These are phyloP conservation scores for Electrona antarctica DNA, from an alignment of 2,113 vertebrate species.

Conservation along the genomic window DNA sequence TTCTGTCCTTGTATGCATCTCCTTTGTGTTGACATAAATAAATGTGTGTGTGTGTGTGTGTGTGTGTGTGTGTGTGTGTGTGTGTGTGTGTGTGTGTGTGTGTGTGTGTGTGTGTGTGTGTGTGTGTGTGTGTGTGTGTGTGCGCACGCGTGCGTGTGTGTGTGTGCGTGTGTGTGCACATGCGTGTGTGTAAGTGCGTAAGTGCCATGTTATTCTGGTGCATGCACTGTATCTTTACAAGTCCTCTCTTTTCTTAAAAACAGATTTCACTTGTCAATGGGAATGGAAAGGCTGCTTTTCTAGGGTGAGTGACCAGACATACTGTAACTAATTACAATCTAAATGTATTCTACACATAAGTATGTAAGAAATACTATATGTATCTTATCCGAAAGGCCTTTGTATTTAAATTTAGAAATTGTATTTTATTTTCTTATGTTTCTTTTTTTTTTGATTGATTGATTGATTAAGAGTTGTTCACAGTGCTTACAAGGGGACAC, in stretches of 20 bases:
- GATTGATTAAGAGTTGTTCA: too few relatives aligned
- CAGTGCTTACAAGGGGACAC: too few relatives aligned
- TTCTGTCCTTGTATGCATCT: too few relatives aligned
- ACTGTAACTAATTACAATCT: slow-evolving; percentile 32
- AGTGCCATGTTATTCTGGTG: background rate
- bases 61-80: slow-evolving; percentile 1
- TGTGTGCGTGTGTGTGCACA: background rate
- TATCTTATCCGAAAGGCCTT: background rate
- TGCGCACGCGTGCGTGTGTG: slow-evolving; percentile 7
- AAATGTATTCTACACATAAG: background rate
- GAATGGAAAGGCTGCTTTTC: slow-evolving; percentile 85
- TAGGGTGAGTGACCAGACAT: slow-evolving; percentile 81
- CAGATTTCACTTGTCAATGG: slow-evolving; percentile 89
- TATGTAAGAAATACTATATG: too few relatives aligned
- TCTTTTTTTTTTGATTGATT: too few relatives aligned
- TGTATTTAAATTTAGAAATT: background rate
- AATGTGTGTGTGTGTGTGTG: background rate
- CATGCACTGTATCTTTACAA: slow-evolving; percentile 21
- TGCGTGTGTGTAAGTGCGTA: background rate
- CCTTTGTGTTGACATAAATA: too few relatives aligned
- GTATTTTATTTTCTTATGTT: background rate
- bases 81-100: background rate
- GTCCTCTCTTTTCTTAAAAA: slow-evolving; percentile 45
- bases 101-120: slow-evolving; percentile 9
- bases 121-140: slow-evolving; percentile 8